Conservation (phyloP, 2,888 invertebrate genomes). For the Brachyptera risi region DNA sequence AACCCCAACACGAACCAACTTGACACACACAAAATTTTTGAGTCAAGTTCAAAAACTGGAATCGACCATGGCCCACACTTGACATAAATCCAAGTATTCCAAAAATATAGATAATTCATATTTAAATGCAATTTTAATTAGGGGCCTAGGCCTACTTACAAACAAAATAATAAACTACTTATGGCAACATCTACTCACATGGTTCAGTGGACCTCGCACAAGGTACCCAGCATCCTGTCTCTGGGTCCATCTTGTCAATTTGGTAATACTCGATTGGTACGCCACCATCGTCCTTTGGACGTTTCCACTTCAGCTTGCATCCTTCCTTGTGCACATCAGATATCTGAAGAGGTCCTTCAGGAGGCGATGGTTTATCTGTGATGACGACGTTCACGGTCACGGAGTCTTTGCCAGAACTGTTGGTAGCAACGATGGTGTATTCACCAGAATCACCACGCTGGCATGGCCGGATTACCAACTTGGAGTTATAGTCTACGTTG, state of each 20-base stretch:
- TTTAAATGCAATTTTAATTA: too few species aligned
- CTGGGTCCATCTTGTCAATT: slow-evolving; percentile 90
- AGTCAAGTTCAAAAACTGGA: too few species aligned
- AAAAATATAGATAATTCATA: too few species aligned
- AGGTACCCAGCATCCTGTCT: slow-evolving; percentile 84
- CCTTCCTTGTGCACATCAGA: slow-evolving; percentile 90
- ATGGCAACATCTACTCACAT: slow-evolving; percentile 47
- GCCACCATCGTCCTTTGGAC: slow-evolving; percentile 93
- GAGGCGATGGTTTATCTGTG: slow-evolving; percentile 81
- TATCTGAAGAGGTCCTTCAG: slow-evolving; percentile 82
- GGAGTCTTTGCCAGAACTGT: slow-evolving; percentile 81
- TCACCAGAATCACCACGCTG: slow-evolving; percentile 80
- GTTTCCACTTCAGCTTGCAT: slow-evolving; percentile 92
- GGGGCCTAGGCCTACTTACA: too few species aligned
- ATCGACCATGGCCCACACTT: too few species aligned
- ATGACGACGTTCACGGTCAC: slow-evolving; percentile 78
- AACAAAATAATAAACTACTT: too few species aligned
- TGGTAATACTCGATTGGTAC: slow-evolving; percentile 93
- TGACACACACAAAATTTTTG: too few species aligned
- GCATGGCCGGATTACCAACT: slow-evolving; percentile 76
- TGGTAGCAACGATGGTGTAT: slow-evolving; percentile 80
- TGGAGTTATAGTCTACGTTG: slow-evolving; percentile 82
- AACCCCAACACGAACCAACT: too few species aligned
- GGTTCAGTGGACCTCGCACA: slow-evolving; percentile 80
- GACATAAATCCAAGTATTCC: too few species aligned